Base-by-base conservation (phyloP, 2,113 vertebrate species). In the Archocentrus centrarchus region DNA sequence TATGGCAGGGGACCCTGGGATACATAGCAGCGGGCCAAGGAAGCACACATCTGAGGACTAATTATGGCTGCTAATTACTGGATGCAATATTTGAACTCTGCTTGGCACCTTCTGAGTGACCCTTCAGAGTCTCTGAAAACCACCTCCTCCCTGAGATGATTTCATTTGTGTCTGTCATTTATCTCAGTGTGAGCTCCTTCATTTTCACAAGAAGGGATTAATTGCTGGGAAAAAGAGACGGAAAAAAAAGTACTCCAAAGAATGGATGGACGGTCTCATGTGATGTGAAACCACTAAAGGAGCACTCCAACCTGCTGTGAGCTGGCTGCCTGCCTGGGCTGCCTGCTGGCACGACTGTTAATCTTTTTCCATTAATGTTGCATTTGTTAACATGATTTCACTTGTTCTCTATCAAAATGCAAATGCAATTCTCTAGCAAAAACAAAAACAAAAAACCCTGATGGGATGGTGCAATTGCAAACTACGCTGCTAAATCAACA, bases 41-140 rank as follows among this genome's bases (percentile, higher is more conserved):
- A 83, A 82, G 37, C 62, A 44, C 61, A 62, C 75, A 75, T 81
- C 59, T 82, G 50, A 77, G 89, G 85, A 63, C 68, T 82, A 87
- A 92, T 92, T 75, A 85, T 2, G 24, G 18, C 37, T 50, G 55
- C 84, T 91, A 90, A 92, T 91, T 84, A 84, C 55, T 66, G 3
- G 66, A 80, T 87, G 79, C 81, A 80, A 81, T 88, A 86, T 87
- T 83, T 62, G 53, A 47, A 79, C 20, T 11, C 39, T 66, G 58
- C 50, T 5, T 37, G 47, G 81, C 60, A 59, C 18, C 57, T 59
- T 64, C 59, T 59, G 5, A 47, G 22, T 17, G 59, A 62, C 53
- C 50, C 80, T 50, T 79, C 80, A 62, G 78, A 84, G 77, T 61
- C 60, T 44, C 62, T 3, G 7, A 30, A 76, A 68, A 77, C 47